These are phyloP conservation scores for Caenorhabditis virilis DNA, from an alignment of 2,888 invertebrate species.

Conservation along the genomic window DNA sequence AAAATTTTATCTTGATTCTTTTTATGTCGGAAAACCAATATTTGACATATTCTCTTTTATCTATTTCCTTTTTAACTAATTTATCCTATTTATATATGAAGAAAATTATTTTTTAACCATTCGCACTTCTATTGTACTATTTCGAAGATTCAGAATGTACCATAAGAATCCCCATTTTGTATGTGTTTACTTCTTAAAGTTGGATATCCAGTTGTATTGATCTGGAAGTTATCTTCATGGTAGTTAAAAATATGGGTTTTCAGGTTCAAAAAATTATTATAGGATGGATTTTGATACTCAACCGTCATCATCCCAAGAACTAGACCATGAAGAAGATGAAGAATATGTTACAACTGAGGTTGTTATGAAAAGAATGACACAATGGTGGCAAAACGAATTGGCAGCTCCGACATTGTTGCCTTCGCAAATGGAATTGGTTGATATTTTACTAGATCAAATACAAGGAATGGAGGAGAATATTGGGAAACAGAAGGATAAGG, in stretches of 20 bases:
- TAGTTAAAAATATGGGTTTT: too few relatives aligned
- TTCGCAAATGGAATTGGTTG: constrained; percentile 48
- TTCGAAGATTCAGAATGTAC: too few relatives aligned
- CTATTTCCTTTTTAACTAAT: constrained; percentile 2
- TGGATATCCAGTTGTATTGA: too few relatives aligned
- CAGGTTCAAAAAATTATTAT: not conserved
- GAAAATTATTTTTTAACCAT: not conserved
- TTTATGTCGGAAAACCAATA: not conserved
- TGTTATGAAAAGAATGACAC: constrained; percentile 41
- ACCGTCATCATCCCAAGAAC: not conserved
- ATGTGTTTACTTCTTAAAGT: too few relatives aligned
- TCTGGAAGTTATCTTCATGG: too few relatives aligned
- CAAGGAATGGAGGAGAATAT: constrained; percentile 46
- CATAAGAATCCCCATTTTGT: not conserved
- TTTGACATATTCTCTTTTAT: not conserved
- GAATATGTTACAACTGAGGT: constrained; percentile 24
- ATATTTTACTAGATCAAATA: constrained; percentile 54
- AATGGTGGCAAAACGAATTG: constrained; percentile 52
- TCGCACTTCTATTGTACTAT: too few relatives aligned
- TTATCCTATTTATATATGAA: not conserved
- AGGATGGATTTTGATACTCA: not conserved
- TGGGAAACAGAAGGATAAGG: constrained; percentile 29
- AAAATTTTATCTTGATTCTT: not conserved
- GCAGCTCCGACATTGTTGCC: constrained; percentile 53
- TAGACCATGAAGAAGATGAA: constrained; percentile 11